Conservation (phyloP, 92 coral and sea anemone genomes). For the Phenganax subtilis region DNA sequence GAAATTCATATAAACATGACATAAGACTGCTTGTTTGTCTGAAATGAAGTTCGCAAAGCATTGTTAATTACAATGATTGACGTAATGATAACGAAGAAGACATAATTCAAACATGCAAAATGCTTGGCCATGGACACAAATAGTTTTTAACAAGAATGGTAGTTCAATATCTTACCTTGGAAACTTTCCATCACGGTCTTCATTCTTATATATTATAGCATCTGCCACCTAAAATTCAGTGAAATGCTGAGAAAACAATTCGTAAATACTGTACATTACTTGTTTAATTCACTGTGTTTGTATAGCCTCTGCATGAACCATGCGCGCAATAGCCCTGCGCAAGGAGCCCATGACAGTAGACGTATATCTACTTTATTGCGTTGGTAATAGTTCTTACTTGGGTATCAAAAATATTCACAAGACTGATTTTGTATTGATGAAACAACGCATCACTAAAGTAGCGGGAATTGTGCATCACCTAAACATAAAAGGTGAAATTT, state of each 20-base stretch:
- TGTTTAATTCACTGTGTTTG: too few relatives aligned
- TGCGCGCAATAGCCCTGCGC: neutral
- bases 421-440: conserved; percentile 70
- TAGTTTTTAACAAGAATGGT: too few relatives aligned
- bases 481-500: neutral
- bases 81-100: neutral
- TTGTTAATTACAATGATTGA: neutral
- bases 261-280: too few relatives aligned
- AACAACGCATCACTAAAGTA: conserved; percentile 83
- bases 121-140: too few relatives aligned
- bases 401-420: conserved; percentile 81
- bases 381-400: conserved; percentile 51
- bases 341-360: neutral
- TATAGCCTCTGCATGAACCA: neutral
- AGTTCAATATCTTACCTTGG: conserved; percentile 58
- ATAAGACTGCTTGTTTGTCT: conserved; percentile 81
- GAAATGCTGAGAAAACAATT: neutral
- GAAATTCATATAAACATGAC: conserved; percentile 81
- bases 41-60: neutral
- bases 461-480: conserved; percentile 93
- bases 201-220: conserved; percentile 75
- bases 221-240: conserved; percentile 74
- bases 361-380: neutral
- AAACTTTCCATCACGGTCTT: conserved; percentile 59
- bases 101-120: neutral